Percentiles rank a stretch among this genome's conserved stretches.
Evolutionary conservation across 1,140 invertebrate species (phyloP).

Genomic region (Brachionus paranguensis): DNA sequence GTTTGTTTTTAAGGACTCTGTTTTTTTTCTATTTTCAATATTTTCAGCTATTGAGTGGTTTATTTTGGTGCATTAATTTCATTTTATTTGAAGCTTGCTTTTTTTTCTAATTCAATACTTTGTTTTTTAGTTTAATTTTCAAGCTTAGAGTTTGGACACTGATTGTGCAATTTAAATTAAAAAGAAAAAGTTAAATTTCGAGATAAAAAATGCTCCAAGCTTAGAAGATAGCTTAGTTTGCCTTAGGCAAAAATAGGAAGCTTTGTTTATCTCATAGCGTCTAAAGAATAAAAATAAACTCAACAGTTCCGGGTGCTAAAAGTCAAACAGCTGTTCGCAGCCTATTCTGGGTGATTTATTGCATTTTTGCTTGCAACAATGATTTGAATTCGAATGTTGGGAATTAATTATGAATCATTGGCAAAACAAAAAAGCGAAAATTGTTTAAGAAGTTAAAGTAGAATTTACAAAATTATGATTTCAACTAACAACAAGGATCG

Average conservation of each 20-base stretch:
- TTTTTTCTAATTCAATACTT: no score
- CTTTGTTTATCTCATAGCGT: neutral
- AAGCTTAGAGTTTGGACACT: no score
- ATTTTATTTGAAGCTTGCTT: no score
- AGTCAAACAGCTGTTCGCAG: neutral
- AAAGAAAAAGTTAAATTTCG: no score
- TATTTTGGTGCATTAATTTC: neutral
- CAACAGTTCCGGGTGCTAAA: neutral
- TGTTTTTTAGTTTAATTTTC: no score
- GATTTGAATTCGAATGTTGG: neutral
- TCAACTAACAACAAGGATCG: neutral
- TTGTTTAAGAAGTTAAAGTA: conserved; percentile 9
- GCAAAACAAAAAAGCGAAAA: neutral
- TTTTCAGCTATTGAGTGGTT: neutral
- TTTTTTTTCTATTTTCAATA: neutral
- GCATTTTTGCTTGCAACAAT: neutral
- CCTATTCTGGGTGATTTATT: neutral
- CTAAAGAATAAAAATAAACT: no score
- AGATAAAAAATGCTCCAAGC: neutral
- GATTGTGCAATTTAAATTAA: no score
- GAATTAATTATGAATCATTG: conserved; percentile 25
- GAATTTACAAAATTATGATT: neutral
- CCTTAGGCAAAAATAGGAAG: neutral
- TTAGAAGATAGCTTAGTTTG: neutral
- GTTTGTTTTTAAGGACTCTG: neutral